phyloP scores from a whole-genome alignment of 1,140 invertebrate species.

The Sinonovacula constricta region DNA sequence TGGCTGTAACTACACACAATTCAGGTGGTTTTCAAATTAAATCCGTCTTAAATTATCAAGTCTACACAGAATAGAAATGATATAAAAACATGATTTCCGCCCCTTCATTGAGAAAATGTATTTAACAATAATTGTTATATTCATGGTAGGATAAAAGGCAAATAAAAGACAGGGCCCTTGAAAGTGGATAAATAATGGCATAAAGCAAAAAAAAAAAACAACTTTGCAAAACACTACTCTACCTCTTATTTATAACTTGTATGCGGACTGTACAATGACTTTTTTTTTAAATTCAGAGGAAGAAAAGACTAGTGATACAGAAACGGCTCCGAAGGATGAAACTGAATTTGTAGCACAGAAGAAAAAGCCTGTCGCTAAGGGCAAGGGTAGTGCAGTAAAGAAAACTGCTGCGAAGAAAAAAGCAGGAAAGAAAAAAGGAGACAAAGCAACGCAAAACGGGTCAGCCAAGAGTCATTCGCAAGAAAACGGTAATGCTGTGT shows the following conservation, averaged over 20 bases:
- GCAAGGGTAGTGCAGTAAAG: too few species aligned
- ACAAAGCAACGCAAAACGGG: neutral
- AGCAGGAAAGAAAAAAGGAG: neutral
- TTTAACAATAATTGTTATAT: too few species aligned
- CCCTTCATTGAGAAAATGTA: too few species aligned
- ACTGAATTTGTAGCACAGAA: neutral
- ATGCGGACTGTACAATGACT: neutral
- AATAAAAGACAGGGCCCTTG: too few species aligned
- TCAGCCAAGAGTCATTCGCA: neutral
- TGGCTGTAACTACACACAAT: neutral
- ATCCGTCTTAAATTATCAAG: too few species aligned
- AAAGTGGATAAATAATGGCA: neutral
- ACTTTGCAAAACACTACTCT: too few species aligned
- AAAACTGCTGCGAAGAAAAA: neutral
- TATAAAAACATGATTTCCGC: too few species aligned
- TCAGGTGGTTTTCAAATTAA: neutral
- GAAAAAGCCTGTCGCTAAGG: too few species aligned
- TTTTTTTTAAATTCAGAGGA: neutral
- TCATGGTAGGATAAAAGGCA: too few species aligned
- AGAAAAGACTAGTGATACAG: too few species aligned
- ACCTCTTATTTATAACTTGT: neutral
- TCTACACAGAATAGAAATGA: too few species aligned
- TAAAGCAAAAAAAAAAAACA: neutral
- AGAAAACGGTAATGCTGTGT: conserved; percentile 1
- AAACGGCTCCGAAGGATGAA: neutral